Evolutionary conservation across 1,140 invertebrate genomes (phyloP).

Genomic region (Caenorhabditis remanei): DNA sequence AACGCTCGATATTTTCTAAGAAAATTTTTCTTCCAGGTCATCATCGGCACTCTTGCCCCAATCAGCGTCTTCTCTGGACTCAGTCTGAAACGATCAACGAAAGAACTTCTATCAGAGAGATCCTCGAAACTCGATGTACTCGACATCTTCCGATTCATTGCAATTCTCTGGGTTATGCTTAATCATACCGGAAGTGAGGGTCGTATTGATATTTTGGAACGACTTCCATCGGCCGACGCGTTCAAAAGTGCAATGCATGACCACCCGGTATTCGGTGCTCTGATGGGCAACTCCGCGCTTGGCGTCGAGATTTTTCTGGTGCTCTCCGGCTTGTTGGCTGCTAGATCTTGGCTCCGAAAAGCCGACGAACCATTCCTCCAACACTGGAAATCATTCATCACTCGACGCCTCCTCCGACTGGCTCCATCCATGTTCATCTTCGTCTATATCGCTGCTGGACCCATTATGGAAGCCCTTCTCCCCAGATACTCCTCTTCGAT

Average conservation of each 20-base stretch:
- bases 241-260: constrained; percentile 72
- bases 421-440: constrained; percentile 71
- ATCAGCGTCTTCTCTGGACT: constrained; percentile 14
- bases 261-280: constrained; percentile 74
- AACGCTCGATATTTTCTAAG: neutral
- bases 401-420: constrained; percentile 70
- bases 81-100: constrained; percentile 57
- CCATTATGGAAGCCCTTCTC: constrained; percentile 66
- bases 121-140: constrained; percentile 70
- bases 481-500: constrained; percentile 73
- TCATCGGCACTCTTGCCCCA: constrained; percentile 33
- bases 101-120: constrained; percentile 64
- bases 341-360: constrained; percentile 70
- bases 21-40: constrained; percentile 49
- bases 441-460: constrained; percentile 70
- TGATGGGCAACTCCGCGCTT: constrained; percentile 76
- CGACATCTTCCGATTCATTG: constrained; percentile 76
- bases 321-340: constrained; percentile 73
- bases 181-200: constrained; percentile 77
- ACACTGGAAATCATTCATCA: constrained; percentile 69
- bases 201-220: constrained; percentile 73
- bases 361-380: constrained; percentile 63
- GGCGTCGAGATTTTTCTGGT: constrained; percentile 77
- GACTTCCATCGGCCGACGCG: constrained; percentile 70
- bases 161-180: constrained; percentile 76